These are phyloP conservation scores for Myiotriccus ornatus DNA, from an alignment of 2,797 vertebrate species.

Conservation along the genomic window DNA sequence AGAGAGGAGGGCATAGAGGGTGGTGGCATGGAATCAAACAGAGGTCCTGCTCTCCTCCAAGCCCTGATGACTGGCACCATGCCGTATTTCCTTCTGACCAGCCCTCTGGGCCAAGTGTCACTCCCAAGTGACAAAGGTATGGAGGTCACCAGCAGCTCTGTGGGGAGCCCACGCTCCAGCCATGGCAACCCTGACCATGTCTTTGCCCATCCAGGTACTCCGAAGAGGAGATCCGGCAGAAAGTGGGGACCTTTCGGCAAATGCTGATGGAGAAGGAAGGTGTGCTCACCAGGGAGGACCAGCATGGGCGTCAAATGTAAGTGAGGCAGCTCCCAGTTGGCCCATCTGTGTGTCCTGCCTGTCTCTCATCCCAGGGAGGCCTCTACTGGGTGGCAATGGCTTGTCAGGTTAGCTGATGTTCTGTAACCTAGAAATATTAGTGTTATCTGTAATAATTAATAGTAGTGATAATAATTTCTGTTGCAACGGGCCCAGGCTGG, in stretches of 20 bases:
- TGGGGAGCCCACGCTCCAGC: too few relatives aligned
- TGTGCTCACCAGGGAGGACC: constrained; percentile 91
- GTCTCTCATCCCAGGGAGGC: neutral
- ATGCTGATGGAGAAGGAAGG: constrained; percentile 99
- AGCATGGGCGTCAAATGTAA: constrained; percentile 88
- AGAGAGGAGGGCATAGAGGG: neutral
- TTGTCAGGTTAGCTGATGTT: neutral
- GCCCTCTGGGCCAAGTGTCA: accelerated
- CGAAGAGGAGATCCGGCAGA: constrained; percentile 94
- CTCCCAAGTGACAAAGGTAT: neutral
- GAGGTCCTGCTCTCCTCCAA: neutral
- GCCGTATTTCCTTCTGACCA: neutral
- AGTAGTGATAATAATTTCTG: neutral
- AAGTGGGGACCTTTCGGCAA: constrained; percentile 95
- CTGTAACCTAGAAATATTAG: neutral
- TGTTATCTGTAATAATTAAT: neutral
- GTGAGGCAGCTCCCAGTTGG: constrained; percentile 30
- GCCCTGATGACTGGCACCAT: neutral
- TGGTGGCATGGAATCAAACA: neutral
- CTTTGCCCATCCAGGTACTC: constrained; percentile 82
- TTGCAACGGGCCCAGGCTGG: neutral
- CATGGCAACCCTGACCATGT: accelerated
- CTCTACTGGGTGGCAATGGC: accelerated
- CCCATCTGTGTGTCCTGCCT: accelerated
- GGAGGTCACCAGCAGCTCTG: neutral